Evolutionary conservation across 2,888 invertebrate species (phyloP).

Genomic region (Drosophila setosimentum): DNA sequence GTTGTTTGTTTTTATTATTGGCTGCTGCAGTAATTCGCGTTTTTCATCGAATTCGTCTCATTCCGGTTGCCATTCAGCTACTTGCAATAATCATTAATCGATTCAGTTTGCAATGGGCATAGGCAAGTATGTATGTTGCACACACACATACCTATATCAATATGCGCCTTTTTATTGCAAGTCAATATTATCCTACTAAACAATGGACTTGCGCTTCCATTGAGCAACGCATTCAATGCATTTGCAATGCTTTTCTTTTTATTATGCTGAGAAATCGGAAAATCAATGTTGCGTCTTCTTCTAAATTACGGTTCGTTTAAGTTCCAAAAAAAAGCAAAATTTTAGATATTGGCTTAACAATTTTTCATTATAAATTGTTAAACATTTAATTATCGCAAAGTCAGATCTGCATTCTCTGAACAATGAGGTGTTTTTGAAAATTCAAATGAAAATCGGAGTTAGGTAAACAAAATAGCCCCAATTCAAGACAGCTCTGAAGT

Average conservation of each 20-base stretch:
- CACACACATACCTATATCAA: not conserved
- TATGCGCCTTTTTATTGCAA: constrained; percentile 31
- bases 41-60: constrained; percentile 70
- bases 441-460: not conserved
- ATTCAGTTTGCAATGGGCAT: constrained; percentile 4
- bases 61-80: constrained; percentile 29
- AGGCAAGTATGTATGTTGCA: not conserved
- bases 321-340: not conserved
- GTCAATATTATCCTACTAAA: constrained; percentile 42
- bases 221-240: constrained; percentile 1
- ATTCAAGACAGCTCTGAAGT: no score
- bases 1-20: constrained; percentile 77
- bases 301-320: no score
- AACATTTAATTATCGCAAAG: not conserved
- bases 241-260: not conserved
- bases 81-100: constrained; percentile 55
- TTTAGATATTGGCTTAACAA: not conserved
- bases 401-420: rapidly evolving
- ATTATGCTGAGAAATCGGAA: not conserved
- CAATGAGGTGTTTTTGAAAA: not conserved
- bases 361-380: not conserved
- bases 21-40: constrained; percentile 52
- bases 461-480: rapidly evolving
- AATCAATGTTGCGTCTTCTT: not conserved
- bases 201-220: constrained; percentile 14